Base-by-base conservation (phyloP, 2,113 vertebrate species). In the Lasiurus cinereus region DNA sequence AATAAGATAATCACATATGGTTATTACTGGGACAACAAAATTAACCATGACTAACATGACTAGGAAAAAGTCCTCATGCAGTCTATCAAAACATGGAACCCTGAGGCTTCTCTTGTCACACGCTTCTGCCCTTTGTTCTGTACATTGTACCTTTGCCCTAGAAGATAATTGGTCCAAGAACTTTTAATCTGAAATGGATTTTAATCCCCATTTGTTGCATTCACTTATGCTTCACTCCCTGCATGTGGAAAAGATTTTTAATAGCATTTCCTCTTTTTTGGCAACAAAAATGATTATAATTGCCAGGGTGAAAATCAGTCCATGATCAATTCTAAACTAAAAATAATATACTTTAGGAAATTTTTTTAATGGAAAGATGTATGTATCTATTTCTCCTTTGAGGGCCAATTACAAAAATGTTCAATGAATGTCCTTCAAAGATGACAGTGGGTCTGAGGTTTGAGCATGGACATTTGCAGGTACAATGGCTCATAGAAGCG, bases 291-390 rank as follows among this genome's bases (percentile, higher is more conserved):
- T 5, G 2, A 43, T 76, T 74, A 52, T 46, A 86, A 93, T 89
- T 77, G 39, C 21, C 62, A 92, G 50, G 66, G 59, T n/a, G 11
- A 52, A 95, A 84, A 77, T 59, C 21, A 24, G 31, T 86, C 74
- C 64, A 66, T 33, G 33, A 33, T 84, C 13, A 72, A 92, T 80
- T 88, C 36, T 73, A 56, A 93, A 43, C 72, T 94, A 69, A 82
- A 94, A 93, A 52, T 21, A 24, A 29, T 88, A 89, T 2, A 21
- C 79, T 93, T 94, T 89, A 85, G 31, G 92, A 82, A 96, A 67
- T 95, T 91, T 95, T 91, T 87, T 79, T 91, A 93, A 46, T 91
- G 62, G 43, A 72, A 95, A 95, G 18, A 14, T 76, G 1, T 46
- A 62, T 67, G 86, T 29, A n/a, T 93, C 43, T 69, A n/a, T 73